A percentile compares a stretch with the other conserved stretches of the same genome.
Conservation (phyloP, 92 coral and sea anemone genomes). For the Bergia sp. region DNA sequence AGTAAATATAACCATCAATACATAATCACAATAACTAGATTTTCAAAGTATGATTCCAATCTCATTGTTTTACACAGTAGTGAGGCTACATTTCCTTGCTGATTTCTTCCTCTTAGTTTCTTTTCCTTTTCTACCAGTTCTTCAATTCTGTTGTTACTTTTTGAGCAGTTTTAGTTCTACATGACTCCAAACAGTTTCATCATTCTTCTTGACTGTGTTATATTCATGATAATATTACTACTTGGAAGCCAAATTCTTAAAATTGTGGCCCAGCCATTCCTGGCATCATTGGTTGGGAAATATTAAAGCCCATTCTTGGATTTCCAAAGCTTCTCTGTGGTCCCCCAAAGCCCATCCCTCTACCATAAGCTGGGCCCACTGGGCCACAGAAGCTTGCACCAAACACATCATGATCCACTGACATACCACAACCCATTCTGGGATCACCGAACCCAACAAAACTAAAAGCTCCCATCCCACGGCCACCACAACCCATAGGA, state of each 20-base stretch:
- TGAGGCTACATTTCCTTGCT: not conserved
- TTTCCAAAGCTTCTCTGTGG: not conserved
- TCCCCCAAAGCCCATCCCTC: constrained; percentile 8
- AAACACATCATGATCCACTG: not conserved
- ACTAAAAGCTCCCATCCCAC: not conserved
- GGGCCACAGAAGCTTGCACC: constrained; percentile 1
- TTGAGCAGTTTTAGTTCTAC: not conserved
- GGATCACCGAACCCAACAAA: not conserved
- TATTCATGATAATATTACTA: not conserved
- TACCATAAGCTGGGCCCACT: not conserved
- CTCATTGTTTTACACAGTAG: not conserved
- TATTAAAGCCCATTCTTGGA: constrained; percentile 4
- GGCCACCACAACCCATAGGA: not conserved
- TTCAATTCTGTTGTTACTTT: not conserved
- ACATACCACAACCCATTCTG: not conserved
- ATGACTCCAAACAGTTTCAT: constrained; percentile 5
- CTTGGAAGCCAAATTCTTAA: not conserved
- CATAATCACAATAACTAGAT: not conserved
- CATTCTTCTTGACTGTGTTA: not conserved
- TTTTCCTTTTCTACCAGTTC: not conserved
- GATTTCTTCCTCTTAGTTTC: not conserved
- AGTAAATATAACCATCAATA: not conserved
- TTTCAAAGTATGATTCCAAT: constrained; percentile 11
- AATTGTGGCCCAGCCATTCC: constrained; percentile 6
- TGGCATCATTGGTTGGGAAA: constrained; percentile 1